Evolutionary conservation across 2,797 vertebrate species (phyloP), one percentile per base, ranked within the genome.

Genomic region (Anas flavirostris): DNA sequence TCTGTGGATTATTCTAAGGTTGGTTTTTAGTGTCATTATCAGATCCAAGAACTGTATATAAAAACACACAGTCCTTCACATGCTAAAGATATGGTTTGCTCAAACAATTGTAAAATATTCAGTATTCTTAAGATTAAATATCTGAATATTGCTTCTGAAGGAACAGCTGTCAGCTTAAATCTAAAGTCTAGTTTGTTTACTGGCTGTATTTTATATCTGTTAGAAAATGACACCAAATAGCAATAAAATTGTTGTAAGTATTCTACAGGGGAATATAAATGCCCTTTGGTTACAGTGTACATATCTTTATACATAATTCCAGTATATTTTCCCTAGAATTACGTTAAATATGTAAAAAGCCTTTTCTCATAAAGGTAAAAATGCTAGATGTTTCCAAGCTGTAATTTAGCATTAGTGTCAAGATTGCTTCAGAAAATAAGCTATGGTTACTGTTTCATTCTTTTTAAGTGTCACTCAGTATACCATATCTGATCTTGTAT

Each of bases 331-430:
- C 97, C 97, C 94, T 96, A 96, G 98, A 98, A 99, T 99, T 98
- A 98, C 98, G 97, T 98, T 98, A 98, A 99, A 98, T 98, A 98
- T 98, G 98, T 98, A 98, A 98, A 99, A 98, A 98, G 97, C 97
- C 97, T 98, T 97, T 96, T 95, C 97, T 98, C 97, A 98, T 97
- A 96, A 98, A 98, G 98, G 96, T 96, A 97, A 97, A 98, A 97
- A 97, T 93, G 97, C 94, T 98, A 97, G 96, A 98, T 98, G 97
- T 96, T 97, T 95, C 97, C 85, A 96, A 97, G 95, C 94, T 97
- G 97, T 97, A 97, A 98, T 98, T 98, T 95, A 97, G 97, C 95
- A 96, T 98, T 97, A 98, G 95, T 97, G 98, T 98, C 97, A 98
- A 97, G 95, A 97, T 95, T 97, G 95, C 94, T 97, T 95, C 96